A percentile compares a stretch with the other conserved stretches of the same genome.
These are phyloP conservation scores for Alloscopus bannaensis DNA, from an alignment of 2,888 invertebrate genomes.

Conservation along the genomic window DNA sequence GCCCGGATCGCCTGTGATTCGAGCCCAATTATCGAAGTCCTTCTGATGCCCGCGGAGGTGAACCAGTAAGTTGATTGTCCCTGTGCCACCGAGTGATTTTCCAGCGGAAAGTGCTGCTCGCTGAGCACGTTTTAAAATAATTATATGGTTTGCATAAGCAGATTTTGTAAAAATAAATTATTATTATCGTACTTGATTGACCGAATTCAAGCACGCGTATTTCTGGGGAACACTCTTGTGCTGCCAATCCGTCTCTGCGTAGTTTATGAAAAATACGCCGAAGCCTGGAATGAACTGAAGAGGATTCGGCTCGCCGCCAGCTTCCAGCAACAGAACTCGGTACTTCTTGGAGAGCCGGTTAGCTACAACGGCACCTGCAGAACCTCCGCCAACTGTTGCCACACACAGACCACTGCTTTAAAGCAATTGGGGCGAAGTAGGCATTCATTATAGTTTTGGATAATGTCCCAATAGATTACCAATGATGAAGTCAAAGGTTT, in stretches of 20 bases:
- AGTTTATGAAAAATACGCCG: slow-evolving; percentile 56
- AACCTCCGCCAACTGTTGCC: slow-evolving; percentile 26
- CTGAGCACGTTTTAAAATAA: not conserved
- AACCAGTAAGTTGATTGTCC: slow-evolving; percentile 53
- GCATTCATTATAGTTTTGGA: not conserved
- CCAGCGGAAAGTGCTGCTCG: slow-evolving; percentile 44
- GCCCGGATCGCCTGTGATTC: slow-evolving; percentile 34
- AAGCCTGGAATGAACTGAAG: slow-evolving; percentile 63
- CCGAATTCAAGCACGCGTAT: slow-evolving; percentile 38
- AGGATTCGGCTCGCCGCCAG: slow-evolving; percentile 53
- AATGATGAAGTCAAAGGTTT: slow-evolving; percentile 17
- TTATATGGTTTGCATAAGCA: slow-evolving; percentile 8
- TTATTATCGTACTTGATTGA: slow-evolving; percentile 38
- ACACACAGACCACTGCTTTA: not conserved
- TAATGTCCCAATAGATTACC: not conserved
- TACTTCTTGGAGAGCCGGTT: slow-evolving; percentile 23
- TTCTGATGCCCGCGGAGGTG: slow-evolving; percentile 47
- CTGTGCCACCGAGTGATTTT: slow-evolving; percentile 47
- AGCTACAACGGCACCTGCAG: slow-evolving; percentile 32
- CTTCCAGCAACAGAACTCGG: slow-evolving; percentile 36
- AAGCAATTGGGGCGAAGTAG: not conserved
- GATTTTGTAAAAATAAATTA: not conserved
- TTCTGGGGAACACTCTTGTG: slow-evolving; percentile 54
- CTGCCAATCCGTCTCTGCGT: slow-evolving; percentile 64
- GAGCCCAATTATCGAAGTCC: slow-evolving; percentile 58